Conservation (phyloP, 2,888 invertebrate species). For the Hesperia comma region DNA sequence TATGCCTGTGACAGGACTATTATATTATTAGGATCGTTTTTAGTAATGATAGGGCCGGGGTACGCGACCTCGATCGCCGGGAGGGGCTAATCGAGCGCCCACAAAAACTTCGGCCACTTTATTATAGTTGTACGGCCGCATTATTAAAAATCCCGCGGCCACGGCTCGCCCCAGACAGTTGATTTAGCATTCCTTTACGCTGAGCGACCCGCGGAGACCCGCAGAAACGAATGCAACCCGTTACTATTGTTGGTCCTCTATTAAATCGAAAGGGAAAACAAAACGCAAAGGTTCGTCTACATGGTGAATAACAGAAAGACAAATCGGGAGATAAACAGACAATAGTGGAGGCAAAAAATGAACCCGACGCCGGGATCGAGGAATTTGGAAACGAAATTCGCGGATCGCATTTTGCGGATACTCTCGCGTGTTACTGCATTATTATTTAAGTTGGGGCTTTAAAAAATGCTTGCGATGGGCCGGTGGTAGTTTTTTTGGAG, state of each 20-base stretch:
- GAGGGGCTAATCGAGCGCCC: constrained; percentile 68
- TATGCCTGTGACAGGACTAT: constrained; percentile 80
- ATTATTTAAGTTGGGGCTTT: constrained; percentile 79
- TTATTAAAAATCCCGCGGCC: constrained; percentile 52
- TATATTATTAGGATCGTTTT: constrained; percentile 83
- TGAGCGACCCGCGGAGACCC: constrained; percentile 48
- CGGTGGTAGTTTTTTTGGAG: constrained; percentile 73
- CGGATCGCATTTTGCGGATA: constrained; percentile 82
- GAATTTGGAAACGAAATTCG: constrained; percentile 82
- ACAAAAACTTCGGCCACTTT: constrained; percentile 77
- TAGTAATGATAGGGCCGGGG: constrained; percentile 78
- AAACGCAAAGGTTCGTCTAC: constrained; percentile 51
- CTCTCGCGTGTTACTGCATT: constrained; percentile 84
- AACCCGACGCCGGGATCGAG: constrained; percentile 57
- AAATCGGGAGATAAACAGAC: constrained; percentile 69
- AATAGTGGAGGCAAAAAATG: constrained; percentile 76
- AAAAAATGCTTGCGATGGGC: constrained; percentile 75
- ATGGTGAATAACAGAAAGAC: constrained; percentile 58
- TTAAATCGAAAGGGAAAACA: constrained; percentile 46
- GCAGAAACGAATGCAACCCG: constrained; percentile 60
- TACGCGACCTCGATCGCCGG: constrained; percentile 72
- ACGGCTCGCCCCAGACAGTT: constrained; percentile 48
- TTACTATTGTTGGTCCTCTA: constrained; percentile 49
- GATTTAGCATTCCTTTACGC: constrained; percentile 66
- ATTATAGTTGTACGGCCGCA: constrained; percentile 65